Percentiles rank a stretch among this genome's conserved stretches.
Evolutionary conservation across 2,888 invertebrate species (phyloP).

Genomic region (Catocala sponsa): DNA sequence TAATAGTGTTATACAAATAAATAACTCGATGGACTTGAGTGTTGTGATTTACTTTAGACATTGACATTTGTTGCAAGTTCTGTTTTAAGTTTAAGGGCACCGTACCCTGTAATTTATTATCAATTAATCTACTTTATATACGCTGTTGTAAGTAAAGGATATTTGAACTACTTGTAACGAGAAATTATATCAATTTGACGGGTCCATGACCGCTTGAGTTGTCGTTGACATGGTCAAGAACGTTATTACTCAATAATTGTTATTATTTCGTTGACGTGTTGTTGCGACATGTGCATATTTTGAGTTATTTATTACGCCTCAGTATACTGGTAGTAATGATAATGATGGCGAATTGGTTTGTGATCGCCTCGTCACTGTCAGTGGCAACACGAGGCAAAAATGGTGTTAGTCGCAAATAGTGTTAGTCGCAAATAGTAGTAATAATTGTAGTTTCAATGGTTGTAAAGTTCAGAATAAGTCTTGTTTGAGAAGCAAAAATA

Average conservation of each 20-base stretch:
- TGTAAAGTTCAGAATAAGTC: no score
- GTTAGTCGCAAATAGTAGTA: no score
- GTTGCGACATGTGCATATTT: no score
- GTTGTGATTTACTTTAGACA: conserved; percentile 28
- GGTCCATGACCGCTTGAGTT: neutral
- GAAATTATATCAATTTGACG: conserved; percentile 22
- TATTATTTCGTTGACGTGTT: no score
- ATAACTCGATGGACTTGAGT: conserved; percentile 15
- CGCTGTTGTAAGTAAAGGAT: conserved; percentile 20
- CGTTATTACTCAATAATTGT: neutral
- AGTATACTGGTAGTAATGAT: no score
- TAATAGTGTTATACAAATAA: conserved; percentile 3
- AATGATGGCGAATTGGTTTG: no score
- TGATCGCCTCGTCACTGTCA: no score
- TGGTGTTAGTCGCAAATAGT: no score
- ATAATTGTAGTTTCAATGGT: no score
- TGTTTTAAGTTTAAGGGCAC: conserved; percentile 45
- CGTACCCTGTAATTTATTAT: conserved; percentile 37
- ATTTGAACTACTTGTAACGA: conserved; percentile 20
- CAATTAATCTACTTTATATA: conserved; percentile 37
- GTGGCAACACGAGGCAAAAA: no score
- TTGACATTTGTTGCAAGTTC: conserved; percentile 42
- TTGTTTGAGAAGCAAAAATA: no score
- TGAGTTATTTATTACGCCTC: no score
- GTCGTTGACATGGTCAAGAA: neutral